phyloP scores from a whole-genome alignment of 1,140 invertebrate genomes.

The Dreissena rostriformis region DNA sequence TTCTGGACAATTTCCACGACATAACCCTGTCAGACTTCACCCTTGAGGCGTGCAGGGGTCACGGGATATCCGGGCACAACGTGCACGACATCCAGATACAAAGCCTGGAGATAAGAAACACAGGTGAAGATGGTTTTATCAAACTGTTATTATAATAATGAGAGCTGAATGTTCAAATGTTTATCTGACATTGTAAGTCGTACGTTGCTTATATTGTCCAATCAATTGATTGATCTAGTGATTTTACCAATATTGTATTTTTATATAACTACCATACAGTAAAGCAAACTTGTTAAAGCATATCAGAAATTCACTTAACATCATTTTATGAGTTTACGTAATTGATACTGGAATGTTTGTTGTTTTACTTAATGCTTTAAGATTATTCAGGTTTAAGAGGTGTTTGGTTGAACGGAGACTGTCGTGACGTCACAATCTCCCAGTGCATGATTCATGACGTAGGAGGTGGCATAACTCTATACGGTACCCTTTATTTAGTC shows the following conservation, averaged over 20 bases:
- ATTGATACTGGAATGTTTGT: background rate
- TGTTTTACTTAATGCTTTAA: no score
- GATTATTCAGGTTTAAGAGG: no score
- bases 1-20: no score
- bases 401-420: no score
- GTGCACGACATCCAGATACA: conserved; percentile 49
- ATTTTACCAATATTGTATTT: no score
- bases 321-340: no score
- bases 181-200: background rate
- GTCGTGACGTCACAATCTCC: no score
- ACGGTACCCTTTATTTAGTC: no score
- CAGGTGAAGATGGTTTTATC: conserved; percentile 42
- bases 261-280: background rate
- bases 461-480: no score
- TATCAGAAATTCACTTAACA: background rate
- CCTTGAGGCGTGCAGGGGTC: conserved; percentile 60
- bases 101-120: conserved; percentile 65
- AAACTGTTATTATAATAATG: no score
- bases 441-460: no score
- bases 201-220: background rate
- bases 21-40: conserved; percentile 59
- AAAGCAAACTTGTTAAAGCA: background rate
- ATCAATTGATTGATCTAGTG: background rate
- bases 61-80: conserved; percentile 43
- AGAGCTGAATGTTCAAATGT: no score